These are phyloP conservation scores for Corythoichthys intestinalis DNA, from an alignment of 2,113 vertebrate genomes.

Conservation along the genomic window DNA sequence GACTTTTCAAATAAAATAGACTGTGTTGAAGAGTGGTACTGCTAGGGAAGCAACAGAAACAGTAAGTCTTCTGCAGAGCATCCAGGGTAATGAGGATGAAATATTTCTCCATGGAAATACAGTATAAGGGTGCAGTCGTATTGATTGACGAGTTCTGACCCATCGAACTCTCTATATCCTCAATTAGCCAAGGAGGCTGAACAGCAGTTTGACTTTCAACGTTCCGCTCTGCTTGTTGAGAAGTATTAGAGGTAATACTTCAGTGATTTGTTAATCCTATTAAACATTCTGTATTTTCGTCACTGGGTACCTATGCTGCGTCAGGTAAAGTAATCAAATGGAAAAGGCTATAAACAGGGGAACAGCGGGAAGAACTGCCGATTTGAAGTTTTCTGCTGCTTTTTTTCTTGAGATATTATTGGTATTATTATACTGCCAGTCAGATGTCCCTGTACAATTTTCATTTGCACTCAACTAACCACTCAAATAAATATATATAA, in stretches of 20 bases:
- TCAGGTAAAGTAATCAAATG: constrained; percentile 56
- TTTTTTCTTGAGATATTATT: not conserved
- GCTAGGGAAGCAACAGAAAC: constrained; percentile 48
- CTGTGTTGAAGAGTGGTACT: constrained; percentile 40
- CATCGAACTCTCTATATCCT: constrained; percentile 42
- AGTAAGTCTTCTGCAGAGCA: constrained; percentile 44
- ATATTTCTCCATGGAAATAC: constrained; percentile 46
- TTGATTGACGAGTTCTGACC: constrained; percentile 49
- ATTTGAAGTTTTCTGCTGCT: not conserved
- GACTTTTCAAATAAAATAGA: constrained; percentile 19
- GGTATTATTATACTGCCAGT: constrained; percentile 40
- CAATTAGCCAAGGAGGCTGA: constrained; percentile 53
- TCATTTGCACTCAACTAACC: constrained; percentile 47
- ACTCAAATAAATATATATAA: constrained; percentile 37
- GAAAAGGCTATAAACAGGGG: constrained; percentile 48
- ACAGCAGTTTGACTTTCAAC: constrained; percentile 39
- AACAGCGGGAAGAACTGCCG: constrained; percentile 18
- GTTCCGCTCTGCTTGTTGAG: constrained; percentile 41
- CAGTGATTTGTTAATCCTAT: constrained; percentile 59
- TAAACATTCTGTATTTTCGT: constrained; percentile 46
- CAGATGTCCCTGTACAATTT: constrained; percentile 38
- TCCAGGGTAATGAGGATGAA: constrained; percentile 44
- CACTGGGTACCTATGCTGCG: constrained; percentile 34
- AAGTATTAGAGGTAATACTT: constrained; percentile 51
- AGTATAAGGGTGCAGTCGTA: constrained; percentile 31